Evolutionary conservation across 2,113 vertebrate species (phyloP).

Genomic region (Sinocyclocheilus anshuiensis): DNA sequence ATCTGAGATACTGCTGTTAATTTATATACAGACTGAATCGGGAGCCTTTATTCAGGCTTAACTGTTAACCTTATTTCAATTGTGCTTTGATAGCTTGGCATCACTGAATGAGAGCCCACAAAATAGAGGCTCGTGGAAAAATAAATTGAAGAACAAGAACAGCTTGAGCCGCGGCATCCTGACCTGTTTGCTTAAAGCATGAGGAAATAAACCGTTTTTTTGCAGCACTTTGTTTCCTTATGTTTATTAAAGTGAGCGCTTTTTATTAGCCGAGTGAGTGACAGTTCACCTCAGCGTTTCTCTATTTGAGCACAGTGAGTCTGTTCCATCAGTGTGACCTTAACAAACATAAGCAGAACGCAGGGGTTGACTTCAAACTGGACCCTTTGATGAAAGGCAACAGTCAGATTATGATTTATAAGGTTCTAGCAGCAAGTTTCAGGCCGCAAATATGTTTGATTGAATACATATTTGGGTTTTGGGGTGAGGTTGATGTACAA

Average conservation of each 20-base stretch:
- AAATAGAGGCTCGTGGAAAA: background rate
- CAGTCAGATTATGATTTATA: background rate
- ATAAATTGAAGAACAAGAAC: background rate
- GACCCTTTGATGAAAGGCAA: background rate
- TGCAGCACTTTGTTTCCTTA: background rate
- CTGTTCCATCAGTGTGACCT: background rate
- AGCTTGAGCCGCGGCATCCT: background rate
- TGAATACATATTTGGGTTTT: background rate
- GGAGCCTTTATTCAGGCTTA: background rate
- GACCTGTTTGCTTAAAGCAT: background rate
- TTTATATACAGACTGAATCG: background rate
- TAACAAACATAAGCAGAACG: background rate
- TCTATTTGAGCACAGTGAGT: background rate
- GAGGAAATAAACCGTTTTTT: background rate
- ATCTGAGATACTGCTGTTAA: background rate
- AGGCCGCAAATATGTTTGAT: background rate
- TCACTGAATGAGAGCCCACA: background rate
- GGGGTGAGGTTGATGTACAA: background rate
- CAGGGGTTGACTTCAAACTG: background rate
- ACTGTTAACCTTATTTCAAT: background rate
- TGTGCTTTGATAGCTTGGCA: background rate
- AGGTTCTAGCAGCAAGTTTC: background rate
- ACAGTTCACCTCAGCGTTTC: background rate
- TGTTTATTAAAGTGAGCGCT: conserved; percentile 2
- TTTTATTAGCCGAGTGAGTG: background rate